These are phyloP conservation scores for Cosmorhoe ocellata DNA, from an alignment of 2,888 invertebrate genomes.

Conservation along the genomic window DNA sequence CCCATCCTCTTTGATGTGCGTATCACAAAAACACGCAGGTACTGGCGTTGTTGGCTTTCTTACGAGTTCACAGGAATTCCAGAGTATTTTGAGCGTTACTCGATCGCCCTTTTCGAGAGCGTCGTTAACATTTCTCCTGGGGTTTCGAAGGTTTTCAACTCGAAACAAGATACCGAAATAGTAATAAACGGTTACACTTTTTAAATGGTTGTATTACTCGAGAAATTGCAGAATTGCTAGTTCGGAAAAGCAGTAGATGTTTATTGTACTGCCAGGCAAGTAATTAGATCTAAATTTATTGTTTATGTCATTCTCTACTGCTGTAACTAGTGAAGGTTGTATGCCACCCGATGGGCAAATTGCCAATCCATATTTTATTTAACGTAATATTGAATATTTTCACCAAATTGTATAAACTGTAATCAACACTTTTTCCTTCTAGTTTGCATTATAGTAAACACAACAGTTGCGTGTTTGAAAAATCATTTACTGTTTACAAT, in stretches of 20 bases:
- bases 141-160: constrained; percentile 19
- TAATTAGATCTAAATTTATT: constrained; percentile 13
- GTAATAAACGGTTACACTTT: constrained; percentile 3
- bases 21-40: constrained; percentile 19
- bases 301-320: neutral
- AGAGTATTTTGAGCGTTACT: constrained; percentile 18
- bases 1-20: constrained; percentile 30
- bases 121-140: constrained; percentile 12
- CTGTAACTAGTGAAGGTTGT: neutral
- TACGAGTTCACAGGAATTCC: neutral
- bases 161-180: constrained; percentile 14
- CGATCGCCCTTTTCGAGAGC: constrained; percentile 21
- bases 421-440: no score
- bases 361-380: constrained; percentile 4
- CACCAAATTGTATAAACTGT: no score
- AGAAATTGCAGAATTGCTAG: neutral
- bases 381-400: neutral
- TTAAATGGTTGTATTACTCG: no score
- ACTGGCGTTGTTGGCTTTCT: constrained; percentile 7
- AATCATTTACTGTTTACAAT: constrained; percentile 20
- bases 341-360: neutral
- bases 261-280: constrained; percentile 5
- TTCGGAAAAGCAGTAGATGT: neutral
- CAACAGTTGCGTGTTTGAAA: constrained; percentile 11
- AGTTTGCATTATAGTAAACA: constrained; percentile 1